phyloP scores from a whole-genome alignment of 2,113 vertebrate genomes.

The Pagrus major region DNA sequence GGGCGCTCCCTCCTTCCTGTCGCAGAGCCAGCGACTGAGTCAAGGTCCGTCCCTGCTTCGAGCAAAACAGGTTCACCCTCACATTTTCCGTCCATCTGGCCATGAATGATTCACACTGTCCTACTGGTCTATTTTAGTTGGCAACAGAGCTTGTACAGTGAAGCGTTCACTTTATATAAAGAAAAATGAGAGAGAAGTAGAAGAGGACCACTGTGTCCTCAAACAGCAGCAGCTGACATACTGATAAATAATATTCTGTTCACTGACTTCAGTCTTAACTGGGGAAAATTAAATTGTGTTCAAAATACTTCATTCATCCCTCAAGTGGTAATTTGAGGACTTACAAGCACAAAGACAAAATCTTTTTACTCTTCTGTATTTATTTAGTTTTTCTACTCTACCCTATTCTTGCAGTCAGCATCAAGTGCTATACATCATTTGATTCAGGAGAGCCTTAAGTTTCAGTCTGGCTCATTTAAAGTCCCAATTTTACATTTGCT shows the following conservation, averaged over 20 bases:
- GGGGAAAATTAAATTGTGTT: neutral
- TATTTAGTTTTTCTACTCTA: no score
- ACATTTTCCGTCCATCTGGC: slow-evolving; percentile 73
- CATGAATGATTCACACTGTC: slow-evolving; percentile 75
- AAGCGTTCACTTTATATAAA: slow-evolving; percentile 14
- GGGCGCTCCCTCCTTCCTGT: slow-evolving; percentile 48
- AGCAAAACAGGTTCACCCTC: slow-evolving; percentile 57
- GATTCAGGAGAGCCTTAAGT: no score
- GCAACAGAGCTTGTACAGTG: slow-evolving; percentile 7
- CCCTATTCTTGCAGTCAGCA: no score
- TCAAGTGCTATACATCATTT: no score
- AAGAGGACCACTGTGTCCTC: neutral
- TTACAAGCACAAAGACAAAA: neutral
- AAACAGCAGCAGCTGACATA: slow-evolving; percentile 13
- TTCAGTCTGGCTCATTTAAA: no score
- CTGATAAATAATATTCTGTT: slow-evolving; percentile 14
- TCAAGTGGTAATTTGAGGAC: neutral
- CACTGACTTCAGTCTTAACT: neutral
- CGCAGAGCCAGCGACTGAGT: slow-evolving; percentile 57
- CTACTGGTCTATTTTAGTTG: slow-evolving; percentile 45
- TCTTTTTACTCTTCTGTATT: no score
- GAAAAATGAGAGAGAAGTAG: neutral
- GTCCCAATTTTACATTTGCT: no score
- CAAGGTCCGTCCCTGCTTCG: slow-evolving; percentile 41
- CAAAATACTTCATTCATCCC: neutral